Evolutionary conservation across 1,140 invertebrate genomes (phyloP), one percentile per base, ranked within the genome.

Genomic region (Trichonephila clavipes): DNA sequence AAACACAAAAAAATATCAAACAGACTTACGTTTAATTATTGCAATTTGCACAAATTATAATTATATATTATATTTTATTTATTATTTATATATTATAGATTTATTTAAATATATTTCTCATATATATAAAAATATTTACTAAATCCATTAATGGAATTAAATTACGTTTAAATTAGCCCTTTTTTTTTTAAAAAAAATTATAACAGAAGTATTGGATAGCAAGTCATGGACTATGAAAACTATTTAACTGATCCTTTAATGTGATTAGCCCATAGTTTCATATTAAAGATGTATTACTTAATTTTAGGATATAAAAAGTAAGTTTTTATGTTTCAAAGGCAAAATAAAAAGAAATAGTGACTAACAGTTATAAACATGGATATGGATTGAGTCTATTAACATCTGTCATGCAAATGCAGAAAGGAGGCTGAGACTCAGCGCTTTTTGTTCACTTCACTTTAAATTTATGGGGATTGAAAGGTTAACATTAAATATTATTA

Each of bases 381-480:
- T 58, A n/a, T 51, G n/a, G 21, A n/a, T 83, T 58, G 44, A 58
- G 44, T 58, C 51, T 44, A 51, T 83, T n/a, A 83, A 58, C 44
- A 59, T 83, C 82, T 83, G 82, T 83, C 82, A 83, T 83, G 82
- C 82, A 83, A 83, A 83, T 83, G 51, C 82, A 24, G 82, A 59
- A 83, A 83, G 44, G 44, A 83, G 51, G 82, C 82, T 83, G 82
- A 59, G 6, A 59, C 19, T n/a, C 21, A 24, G 16, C n/a, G 21
- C 51, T 83, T 44, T 24, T 58, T 59, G 21, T n/a, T 44, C 82
- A 40, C 7, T 58, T 58, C 21, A 58, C 3, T 2, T 21, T 7
- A 18, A 18, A 18, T 14, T 6, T 64, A 21, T 64, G 62, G 62
- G 18, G 16, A 18, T 19, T 64, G 18, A 21, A 62, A 18, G 12